Base-by-base conservation (phyloP, 1,140 invertebrate species). In the Pogonomyrmex barbatus region DNA sequence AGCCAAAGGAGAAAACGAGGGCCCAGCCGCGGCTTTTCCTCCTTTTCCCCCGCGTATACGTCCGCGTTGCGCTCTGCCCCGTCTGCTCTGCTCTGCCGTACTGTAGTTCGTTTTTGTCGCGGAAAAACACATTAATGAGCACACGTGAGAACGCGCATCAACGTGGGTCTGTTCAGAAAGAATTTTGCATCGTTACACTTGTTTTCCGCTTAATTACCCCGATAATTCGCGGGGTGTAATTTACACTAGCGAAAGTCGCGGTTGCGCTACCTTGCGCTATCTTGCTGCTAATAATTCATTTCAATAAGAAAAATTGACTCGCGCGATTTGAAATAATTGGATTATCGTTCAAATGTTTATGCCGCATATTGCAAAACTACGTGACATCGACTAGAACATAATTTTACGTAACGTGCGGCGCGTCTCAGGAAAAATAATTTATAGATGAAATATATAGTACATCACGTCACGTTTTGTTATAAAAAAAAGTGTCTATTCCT, bases 1-100 rank as follows among this genome's bases (percentile, higher is more conserved):
- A 68, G 73, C 75, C 30, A 83, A 83, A 67, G 85, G 78, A 89
- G 76, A 83, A 83, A 89, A 89, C 60, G 73, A 78, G 83, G 52
- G 33, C 79, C 24, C 67, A 60, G 79, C 67, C 54, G 54, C 68
- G 42, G 79, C 79, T 83, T 83, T 83, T 83, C 77, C 77, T 71
- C n/a, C n/a, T n/a, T n/a, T 86, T 73, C 14, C 47, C 14, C 4
- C 60, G 79, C 62, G 47, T 24, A 24, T 24, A 24, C 24, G 24
- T 24, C 63, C n/a, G 47, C 75, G 63, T 24, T 30, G 47, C 30
- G 24, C 52, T 62, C 8, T 42, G 62, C 4, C n/a, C n/a, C n/a
- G n/a, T 60, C 17, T 33, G 54, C 70, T 33, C 12, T 60, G 45
- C 79, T 14, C 17, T 14, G 54, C 47, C n/a, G 12, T 42, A 63